Percentiles rank a stretch among this genome's conserved stretches.
Conservation (phyloP, 2,797 vertebrate genomes). For the Natrix natrix region DNA sequence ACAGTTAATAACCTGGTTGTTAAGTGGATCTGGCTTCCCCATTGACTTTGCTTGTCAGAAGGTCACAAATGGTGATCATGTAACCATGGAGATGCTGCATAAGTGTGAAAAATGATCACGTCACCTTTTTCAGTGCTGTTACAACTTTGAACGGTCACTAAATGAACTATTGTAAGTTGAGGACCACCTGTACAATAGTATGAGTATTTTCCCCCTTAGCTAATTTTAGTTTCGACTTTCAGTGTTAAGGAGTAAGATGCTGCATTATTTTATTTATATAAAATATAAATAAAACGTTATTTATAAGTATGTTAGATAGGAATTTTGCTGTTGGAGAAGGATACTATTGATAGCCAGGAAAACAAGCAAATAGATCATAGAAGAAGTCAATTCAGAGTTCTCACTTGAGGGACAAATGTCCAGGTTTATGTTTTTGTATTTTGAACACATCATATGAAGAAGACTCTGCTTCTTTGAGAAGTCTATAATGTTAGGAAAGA, state of each 20-base stretch:
- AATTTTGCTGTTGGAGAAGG: neutral
- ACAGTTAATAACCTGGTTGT: neutral
- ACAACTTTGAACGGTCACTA: no score
- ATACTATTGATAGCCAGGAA: neutral
- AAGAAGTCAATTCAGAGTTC: neutral
- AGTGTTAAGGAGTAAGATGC: neutral
- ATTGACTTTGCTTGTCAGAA: neutral
- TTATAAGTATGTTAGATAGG: neutral
- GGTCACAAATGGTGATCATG: neutral
- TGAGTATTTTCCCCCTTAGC: neutral
- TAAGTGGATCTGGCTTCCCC: neutral
- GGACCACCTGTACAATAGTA: neutral
- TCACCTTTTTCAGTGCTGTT: neutral
- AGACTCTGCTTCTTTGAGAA: neutral
- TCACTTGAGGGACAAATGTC: neutral
- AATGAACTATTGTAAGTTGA: neutral
- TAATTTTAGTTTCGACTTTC: neutral
- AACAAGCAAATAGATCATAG: neutral
- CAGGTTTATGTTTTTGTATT: neutral
- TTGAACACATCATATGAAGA: neutral
- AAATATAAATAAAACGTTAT: no score
- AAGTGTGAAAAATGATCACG: neutral
- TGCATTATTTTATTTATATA: neutral
- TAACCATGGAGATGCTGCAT: neutral
- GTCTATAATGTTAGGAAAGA: neutral